Evolutionary conservation across 2,113 vertebrate genomes (phyloP), one percentile per base, ranked within the genome.

Genomic region (Opisthocomus hoazin): DNA sequence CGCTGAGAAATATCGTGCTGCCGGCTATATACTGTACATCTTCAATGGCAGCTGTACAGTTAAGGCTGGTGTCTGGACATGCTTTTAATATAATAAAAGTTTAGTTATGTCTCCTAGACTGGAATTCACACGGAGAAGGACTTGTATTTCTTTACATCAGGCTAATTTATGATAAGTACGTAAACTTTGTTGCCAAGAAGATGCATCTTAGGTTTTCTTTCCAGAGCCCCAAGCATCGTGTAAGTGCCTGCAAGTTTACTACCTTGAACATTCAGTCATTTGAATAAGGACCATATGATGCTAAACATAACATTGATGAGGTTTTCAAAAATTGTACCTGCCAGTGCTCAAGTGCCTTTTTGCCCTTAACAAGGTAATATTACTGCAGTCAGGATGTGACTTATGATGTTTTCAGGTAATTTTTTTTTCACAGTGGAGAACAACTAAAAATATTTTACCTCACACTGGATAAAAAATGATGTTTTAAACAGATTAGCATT

Each of bases 1-100:
- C 8, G 1, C 83, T 78, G 80, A 77, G 90, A 93, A 90, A 90
- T 88, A 43, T 58, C 0, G 0, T 78, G 93, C 92, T 93, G 76
- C 92, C 86, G 93, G 88, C 85, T 86, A 56, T 48, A 23, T 78
- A 34, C 89, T 89, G 76, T 45, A 76, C 53, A 16, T 78, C 80
- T 92, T 93, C 68, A 94, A 93, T 94, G 83, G 75, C 0, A 86
- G 53, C 69, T 92, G 83, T 78, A 51, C 83, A 45, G 68, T 45
- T 78, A 48, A 91, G 43, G 64, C 60, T 75, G 79, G 24, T 90
- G 80, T 90, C 86, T 95, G 96, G 88, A 94, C 80, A 90, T 32
- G 48, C 29, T 90, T 96, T 95, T 87, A 51, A 56, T 87, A 48
- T 48, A 89, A 64, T 86, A 63, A 64, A 93, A 74, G 63, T 46